Conservation (phyloP, 2,113 vertebrate genomes). For the Triplophysa siluroides region DNA sequence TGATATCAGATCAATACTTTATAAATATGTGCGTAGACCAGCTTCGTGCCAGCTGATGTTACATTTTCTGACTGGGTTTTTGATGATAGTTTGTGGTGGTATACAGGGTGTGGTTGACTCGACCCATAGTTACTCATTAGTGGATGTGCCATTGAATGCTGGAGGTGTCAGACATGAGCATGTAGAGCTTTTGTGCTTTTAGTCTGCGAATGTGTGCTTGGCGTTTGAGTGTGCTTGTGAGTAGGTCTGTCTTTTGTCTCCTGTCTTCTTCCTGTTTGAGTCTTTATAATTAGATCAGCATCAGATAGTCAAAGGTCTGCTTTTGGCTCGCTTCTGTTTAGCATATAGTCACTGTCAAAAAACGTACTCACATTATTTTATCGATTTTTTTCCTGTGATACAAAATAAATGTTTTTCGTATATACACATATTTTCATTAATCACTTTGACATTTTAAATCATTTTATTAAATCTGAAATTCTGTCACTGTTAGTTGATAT, state of each 20-base stretch:
- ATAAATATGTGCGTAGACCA: conserved; percentile 19
- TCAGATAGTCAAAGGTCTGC: neutral
- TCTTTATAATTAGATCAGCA: neutral
- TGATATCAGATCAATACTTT: conserved; percentile 5
- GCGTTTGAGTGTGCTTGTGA: conserved; percentile 6
- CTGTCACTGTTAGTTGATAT: too few relatives aligned
- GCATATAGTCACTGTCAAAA: too few relatives aligned
- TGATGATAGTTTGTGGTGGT: conserved; percentile 2
- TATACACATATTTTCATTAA: too few relatives aligned
- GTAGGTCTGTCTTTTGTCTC: conserved; percentile 5
- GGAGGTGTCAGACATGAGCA: neutral
- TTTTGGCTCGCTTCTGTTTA: neutral
- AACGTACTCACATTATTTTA: too few relatives aligned
- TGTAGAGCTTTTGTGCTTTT: conserved; percentile 52
- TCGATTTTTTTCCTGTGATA: too few relatives aligned
- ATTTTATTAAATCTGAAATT: too few relatives aligned
- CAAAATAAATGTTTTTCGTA: too few relatives aligned
- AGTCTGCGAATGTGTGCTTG: conserved; percentile 47
- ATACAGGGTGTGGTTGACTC: neutral
- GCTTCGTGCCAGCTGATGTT: neutral
- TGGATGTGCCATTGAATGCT: neutral
- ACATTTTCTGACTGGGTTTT: conserved; percentile 54
- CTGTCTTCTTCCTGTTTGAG: neutral
- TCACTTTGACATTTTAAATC: too few relatives aligned
- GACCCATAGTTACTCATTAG: neutral